Evolutionary conservation across 2,113 vertebrate genomes (phyloP), one percentile per base, ranked within the genome.

Genomic region (Amblyornis subalaris): DNA sequence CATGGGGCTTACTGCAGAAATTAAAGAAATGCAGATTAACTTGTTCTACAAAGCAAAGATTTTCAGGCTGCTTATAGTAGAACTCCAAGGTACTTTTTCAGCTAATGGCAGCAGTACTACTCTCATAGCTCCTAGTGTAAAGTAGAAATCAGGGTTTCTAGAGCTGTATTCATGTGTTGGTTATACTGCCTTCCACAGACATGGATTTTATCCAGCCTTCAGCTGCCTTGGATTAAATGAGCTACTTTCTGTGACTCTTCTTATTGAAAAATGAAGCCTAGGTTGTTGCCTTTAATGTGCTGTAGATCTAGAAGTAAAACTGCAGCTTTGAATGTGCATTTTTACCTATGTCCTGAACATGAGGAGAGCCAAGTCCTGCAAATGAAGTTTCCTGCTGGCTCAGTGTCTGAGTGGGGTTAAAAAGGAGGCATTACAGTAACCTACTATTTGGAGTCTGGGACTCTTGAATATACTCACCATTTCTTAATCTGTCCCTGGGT

Each of bases 381-480:
- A 51, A 78, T 61, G 36, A 50, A 25, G 14, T 29, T 47, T 70
- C 13, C 35, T 88, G 58, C 54, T 88, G 57, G 42, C 53, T 26
- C 45, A 76, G 36, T 58, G 53, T 64, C 77, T 69, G n/a, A 85
- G 38, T 50, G 50, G 85, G 85, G 90, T 96, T 96, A 93, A 90
- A 88, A 79, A 92, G 38, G 42, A 95, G 72, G 89, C 65, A 94
- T 92, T 90, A 51, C 86, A 90, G 36, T 67, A 96, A 92, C 92
- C 94, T 95, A 87, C 55, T 90, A 92, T 95, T 96, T 94, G 71
- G 65, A 92, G n/a, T 64, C 72, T 94, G 94, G 94, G 75, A 76
- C 44, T 79, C 74, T 38, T 73, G 47, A 90, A 17, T 76, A 40
- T 83, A 64, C 35, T 91, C 54, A 91, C 91, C 23, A 92, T 95